Base-by-base conservation (phyloP, 2,797 vertebrate species). In the Telmatherina bonti region DNA sequence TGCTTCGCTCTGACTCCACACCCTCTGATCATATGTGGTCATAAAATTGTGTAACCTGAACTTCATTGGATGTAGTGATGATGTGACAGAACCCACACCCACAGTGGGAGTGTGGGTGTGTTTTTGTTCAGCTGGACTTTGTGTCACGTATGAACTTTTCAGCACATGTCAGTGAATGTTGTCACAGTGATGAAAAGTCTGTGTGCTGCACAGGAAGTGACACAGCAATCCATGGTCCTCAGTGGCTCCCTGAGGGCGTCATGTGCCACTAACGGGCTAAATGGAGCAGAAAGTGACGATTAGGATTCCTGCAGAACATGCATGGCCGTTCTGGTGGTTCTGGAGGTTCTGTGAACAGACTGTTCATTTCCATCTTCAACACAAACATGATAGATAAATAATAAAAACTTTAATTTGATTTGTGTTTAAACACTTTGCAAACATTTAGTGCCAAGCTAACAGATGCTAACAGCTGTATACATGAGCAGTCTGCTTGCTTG, bases 231-330 rank as follows among this genome's bases (percentile, higher is more conserved):
- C n/a, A 73, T 76, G 72, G 29, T 49, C 24, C 10, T 74, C 35
- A 63, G 72, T 74, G 70, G 63, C 29, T n/a, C 38, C 73, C 72
- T 67, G 59, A 18, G 72, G 69, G 57, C 36, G 55, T 85, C 67
- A 80, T 67, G 65, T 82, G 76, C 78, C n/a, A 0, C 18, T 22
- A 51, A 54, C 6, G 24, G 9, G 22, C 9, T 62, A 57, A 64
- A 45, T 62, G 56, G 59, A 74, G 31, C 57, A 47, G 31, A 55
- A 62, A 43, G 47, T 26, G 11, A 27, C 0, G 16, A 10, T 24
- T n/a, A 33, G 20, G 20, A 9, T 4, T 9, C 13, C 13, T 54
- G 13, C 26, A 12, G 27, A 41, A 35, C 54, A 35, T n/a, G n/a
- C 6, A 18, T 13, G 38, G 18, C 43, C n/a, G 18, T 41, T 11